Percentiles rank a stretch among this genome's conserved stretches.
phyloP scores from a whole-genome alignment of 2,797 vertebrate genomes.

The Galagoides demidoff region DNA sequence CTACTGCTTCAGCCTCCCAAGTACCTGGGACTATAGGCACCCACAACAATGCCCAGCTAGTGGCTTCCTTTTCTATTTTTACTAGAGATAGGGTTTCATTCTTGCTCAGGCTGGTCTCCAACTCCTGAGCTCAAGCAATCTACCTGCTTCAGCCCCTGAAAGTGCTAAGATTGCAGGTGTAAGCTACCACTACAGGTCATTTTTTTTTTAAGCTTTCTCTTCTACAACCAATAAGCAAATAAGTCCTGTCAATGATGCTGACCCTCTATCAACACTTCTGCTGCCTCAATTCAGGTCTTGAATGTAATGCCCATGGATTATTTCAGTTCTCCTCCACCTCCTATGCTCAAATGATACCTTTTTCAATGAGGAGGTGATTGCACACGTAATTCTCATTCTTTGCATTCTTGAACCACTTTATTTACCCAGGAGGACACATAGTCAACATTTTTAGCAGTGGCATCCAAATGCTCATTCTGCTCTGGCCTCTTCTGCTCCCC shows the following conservation, averaged over 20 bases:
- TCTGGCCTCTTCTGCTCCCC: no score
- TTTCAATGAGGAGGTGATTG: neutral
- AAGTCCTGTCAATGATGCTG: neutral
- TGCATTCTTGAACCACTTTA: neutral
- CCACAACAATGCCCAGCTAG: no score
- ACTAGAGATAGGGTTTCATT: no score
- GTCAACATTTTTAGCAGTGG: neutral
- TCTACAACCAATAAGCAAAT: neutral
- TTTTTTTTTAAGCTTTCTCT: neutral
- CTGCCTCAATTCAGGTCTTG: neutral
- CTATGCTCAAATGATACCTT: neutral
- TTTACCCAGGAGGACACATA: neutral
- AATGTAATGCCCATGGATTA: accelerated
- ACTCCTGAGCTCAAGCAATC: no score
- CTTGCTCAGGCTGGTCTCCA: no score
- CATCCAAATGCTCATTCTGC: no score
- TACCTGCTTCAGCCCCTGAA: no score
- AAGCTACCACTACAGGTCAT: neutral
- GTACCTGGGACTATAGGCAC: no score
- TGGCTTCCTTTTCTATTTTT: no score
- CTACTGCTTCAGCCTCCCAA: no score
- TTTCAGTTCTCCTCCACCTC: neutral
- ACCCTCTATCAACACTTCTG: neutral
- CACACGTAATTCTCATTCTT: neutral
- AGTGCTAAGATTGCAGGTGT: no score